Evolutionary conservation across 2,888 invertebrate species (phyloP).

Genomic region (Euclidia mi): DNA sequence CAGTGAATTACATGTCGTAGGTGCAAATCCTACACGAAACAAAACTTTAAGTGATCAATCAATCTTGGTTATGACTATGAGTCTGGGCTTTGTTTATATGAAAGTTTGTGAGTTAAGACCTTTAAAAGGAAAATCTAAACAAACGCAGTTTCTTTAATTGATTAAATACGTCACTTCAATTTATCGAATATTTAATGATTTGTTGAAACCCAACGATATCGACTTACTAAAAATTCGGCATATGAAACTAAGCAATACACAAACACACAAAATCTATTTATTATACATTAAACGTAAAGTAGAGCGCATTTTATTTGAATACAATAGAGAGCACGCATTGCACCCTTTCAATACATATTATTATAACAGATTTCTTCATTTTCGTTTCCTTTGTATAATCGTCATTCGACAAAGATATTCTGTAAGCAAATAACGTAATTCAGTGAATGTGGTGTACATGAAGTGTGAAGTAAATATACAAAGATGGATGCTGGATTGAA

Average conservation of each 20-base stretch:
- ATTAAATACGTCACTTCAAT: too few relatives aligned
- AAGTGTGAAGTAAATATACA: slow-evolving; percentile 4
- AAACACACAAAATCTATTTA: not conserved
- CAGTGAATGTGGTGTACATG: slow-evolving; percentile 10
- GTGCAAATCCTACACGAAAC: too few relatives aligned
- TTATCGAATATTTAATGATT: too few relatives aligned
- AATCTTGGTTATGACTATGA: too few relatives aligned
- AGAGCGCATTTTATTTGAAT: slow-evolving; percentile 55
- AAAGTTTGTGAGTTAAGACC: too few relatives aligned
- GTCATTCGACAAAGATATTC: slow-evolving; percentile 28
- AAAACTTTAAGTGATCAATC: too few relatives aligned
- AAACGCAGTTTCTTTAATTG: too few relatives aligned
- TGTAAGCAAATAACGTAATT: slow-evolving; percentile 28
- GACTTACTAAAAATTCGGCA: too few relatives aligned
- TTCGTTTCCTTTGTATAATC: slow-evolving; percentile 11
- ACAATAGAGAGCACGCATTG: slow-evolving; percentile 51
- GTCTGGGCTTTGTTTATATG: too few relatives aligned
- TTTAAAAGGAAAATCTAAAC: too few relatives aligned
- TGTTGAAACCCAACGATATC: too few relatives aligned
- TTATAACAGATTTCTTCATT: slow-evolving; percentile 34
- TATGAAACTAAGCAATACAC: not conserved
- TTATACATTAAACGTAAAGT: slow-evolving; percentile 4
- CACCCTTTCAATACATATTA: slow-evolving; percentile 26
- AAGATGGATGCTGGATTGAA: slow-evolving; percentile 37
- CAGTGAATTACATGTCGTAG: too few relatives aligned